Evolutionary conservation across 2,113 vertebrate species (phyloP).

Genomic region (Ophthalmolycus amberensis): DNA sequence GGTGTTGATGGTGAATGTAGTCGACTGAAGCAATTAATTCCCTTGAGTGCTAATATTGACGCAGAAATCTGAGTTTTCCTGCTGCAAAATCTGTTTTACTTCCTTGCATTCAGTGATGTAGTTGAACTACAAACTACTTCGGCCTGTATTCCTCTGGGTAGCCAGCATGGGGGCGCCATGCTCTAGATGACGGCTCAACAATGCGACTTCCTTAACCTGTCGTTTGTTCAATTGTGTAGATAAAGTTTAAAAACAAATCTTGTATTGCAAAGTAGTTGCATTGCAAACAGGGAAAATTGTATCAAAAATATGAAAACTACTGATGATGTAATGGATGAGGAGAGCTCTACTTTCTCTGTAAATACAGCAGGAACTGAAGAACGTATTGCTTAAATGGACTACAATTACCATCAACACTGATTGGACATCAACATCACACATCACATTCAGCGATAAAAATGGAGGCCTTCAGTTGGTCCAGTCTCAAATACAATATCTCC

Average conservation of each 20-base stretch:
- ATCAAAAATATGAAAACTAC: too few species aligned
- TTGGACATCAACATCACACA: too few species aligned
- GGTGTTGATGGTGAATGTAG: neutral
- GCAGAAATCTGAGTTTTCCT: too few species aligned
- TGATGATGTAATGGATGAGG: too few species aligned
- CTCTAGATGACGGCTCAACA: too few species aligned
- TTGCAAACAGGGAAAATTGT: too few species aligned
- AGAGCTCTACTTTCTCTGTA: neutral
- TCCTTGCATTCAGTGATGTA: too few species aligned
- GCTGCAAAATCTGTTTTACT: too few species aligned
- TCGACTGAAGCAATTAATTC: neutral
- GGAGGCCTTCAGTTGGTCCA: neutral
- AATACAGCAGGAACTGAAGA: neutral
- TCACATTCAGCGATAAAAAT: neutral
- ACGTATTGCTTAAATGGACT: neutral
- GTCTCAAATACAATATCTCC: neutral
- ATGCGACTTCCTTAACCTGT: too few species aligned
- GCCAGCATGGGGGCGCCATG: neutral
- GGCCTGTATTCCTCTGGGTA: neutral
- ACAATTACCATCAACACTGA: neutral
- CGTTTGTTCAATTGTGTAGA: neutral
- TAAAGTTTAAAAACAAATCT: neutral
- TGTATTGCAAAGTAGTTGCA: neutral
- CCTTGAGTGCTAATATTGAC: too few species aligned
- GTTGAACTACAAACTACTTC: too few species aligned